Evolutionary conservation across 2,888 invertebrate genomes (phyloP).

Genomic region (Rhyacophila evoluta): DNA sequence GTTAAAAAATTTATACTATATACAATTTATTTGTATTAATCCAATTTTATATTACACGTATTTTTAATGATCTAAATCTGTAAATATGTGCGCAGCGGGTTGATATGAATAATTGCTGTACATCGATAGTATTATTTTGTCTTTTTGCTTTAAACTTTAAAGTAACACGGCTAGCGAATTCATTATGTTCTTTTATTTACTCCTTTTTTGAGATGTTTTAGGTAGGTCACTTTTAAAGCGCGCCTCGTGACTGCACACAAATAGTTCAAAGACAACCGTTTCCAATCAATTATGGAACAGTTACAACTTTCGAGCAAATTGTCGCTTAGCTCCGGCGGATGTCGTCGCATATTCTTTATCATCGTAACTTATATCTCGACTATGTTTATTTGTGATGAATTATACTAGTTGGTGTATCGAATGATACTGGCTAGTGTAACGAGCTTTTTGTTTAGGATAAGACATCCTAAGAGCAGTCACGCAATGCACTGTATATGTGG

Average conservation of each 20-base stretch:
- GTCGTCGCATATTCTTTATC: background rate
- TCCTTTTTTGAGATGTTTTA: background rate
- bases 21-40: no score
- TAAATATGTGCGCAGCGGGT: no score
- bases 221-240: background rate
- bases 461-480: background rate
- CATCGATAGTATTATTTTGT: no score
- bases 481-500: background rate
- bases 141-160: no score
- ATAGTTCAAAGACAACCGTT: background rate
- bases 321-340: slow-evolving; percentile 22
- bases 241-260: background rate
- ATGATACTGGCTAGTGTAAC: background rate
- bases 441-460: background rate
- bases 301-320: slow-evolving; percentile 19
- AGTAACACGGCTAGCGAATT: no score
- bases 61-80: no score
- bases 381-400: background rate
- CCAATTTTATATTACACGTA: no score
- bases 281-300: slow-evolving; percentile 10
- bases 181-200: background rate
- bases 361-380: background rate
- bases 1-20: no score
- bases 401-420: no score
- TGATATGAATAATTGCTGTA: no score